Evolutionary conservation across 2,888 invertebrate species (phyloP), one percentile per base, ranked within the genome.

Genomic region (Diarsia mendica): DNA sequence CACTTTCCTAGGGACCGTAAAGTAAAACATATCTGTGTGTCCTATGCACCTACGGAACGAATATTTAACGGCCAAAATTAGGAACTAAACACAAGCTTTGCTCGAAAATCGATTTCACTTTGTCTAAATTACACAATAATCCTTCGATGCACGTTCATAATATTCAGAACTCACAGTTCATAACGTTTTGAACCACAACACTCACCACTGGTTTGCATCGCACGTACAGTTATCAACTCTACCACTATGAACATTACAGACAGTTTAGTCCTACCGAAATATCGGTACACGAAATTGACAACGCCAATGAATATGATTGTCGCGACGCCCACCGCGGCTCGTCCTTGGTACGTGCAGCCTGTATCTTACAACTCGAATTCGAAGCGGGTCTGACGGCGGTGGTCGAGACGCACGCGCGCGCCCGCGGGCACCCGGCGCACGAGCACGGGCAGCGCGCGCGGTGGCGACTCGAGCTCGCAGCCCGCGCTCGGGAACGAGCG

Each of bases 21-120:
- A 90, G 80, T 86, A 83, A 90, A 88, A 89, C 83, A 82, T 81
- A 76, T 78, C 55, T 72, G 51, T 75, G 85, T 87, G 85, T 87
- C 85, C 89, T 86, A 88, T 86, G 85, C 90, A 88, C 88, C 90
- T 90, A 90, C 86, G 10, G 65, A 87, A 87, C 85, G 84, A 88
- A 85, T 84, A 78, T 70, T 70, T 63, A 88, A 89, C 90, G 90
- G 94, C 90, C 90, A 93, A 94, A 93, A 94, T 92, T 95, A 95
- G 95, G 95, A 96, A 96, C 95, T 94, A 94, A 96, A 95, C 94
- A 94, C 95, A 96, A 96, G 96, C 96, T 94, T 94, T 93, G 94
- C 95, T 94, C 94, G 92, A 94, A 91, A 90, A 89, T 91, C 87
- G 88, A 90, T 82, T 90, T 93, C 90, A 93, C 90, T 87, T 90